Percentiles rank a stretch among this genome's conserved stretches.
phyloP scores from a whole-genome alignment of 2,888 invertebrate species.

The Piscicola geometra region DNA sequence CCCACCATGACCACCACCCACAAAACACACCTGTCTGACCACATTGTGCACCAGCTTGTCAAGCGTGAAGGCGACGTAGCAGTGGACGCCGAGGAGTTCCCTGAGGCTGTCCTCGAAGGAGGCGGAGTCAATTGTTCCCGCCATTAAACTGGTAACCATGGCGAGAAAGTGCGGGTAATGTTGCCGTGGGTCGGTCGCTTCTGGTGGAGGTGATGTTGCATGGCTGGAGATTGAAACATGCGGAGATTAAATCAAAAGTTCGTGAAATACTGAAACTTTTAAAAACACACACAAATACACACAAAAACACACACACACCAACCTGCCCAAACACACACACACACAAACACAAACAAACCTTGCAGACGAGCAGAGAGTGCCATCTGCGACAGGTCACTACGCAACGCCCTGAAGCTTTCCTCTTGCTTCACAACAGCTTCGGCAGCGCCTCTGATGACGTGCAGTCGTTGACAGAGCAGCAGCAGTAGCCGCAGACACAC shows the following conservation, averaged over 20 bases:
- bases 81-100: constrained; percentile 33
- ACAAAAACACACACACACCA: not conserved
- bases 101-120: constrained; percentile 34
- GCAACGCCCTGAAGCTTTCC: not conserved
- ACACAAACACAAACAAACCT: constrained; percentile 8
- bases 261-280: not conserved
- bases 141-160: constrained; percentile 31
- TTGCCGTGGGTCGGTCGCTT: constrained; percentile 14
- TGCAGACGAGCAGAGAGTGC: constrained; percentile 19
- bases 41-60: constrained; percentile 35
- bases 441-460: constrained; percentile 13
- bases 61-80: constrained; percentile 34
- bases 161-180: constrained; percentile 27
- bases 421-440: constrained; percentile 24
- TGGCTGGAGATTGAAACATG: no score
- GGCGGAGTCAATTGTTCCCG: constrained; percentile 27
- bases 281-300: not conserved
- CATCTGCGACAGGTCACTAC: not conserved
- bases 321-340: not conserved
- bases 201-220: no score
- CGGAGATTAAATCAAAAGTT: not conserved
- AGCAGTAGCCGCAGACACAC: constrained; percentile 27
- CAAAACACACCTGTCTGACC: constrained; percentile 31
- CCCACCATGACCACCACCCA: not conserved
- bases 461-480: constrained; percentile 33